A percentile compares a stretch with the other conserved stretches of the same genome.
Evolutionary conservation across 2,797 vertebrate genomes (phyloP).

Genomic region (Fringilla coelebs): DNA sequence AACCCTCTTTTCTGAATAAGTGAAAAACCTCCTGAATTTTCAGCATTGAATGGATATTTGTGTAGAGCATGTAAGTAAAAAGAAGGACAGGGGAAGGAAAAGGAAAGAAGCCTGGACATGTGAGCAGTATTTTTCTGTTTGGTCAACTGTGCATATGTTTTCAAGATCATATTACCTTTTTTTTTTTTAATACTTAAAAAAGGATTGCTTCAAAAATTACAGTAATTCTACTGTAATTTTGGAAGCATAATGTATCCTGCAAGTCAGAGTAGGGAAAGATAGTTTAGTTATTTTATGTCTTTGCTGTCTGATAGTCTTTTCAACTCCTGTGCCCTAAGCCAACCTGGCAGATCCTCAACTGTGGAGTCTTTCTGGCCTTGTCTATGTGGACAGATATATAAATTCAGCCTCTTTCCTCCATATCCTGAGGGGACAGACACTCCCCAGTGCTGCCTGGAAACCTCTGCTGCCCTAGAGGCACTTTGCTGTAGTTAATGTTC

Average conservation of each 20-base stretch:
- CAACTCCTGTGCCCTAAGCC: not conserved
- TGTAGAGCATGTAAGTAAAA: not conserved
- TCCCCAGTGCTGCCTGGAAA: not conserved
- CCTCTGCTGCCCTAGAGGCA: not conserved
- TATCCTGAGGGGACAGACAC: not conserved
- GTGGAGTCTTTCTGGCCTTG: not conserved
- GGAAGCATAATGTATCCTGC: not conserved
- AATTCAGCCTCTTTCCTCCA: not conserved
- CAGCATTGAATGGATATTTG: not conserved
- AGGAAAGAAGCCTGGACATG: not conserved
- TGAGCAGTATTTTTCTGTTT: not conserved
- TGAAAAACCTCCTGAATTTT: not conserved
- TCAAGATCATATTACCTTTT: not conserved
- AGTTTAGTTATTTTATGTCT: not conserved
- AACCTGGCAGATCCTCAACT: not conserved
- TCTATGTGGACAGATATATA: accelerated
- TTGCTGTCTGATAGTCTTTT: not conserved
- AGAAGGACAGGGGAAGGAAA: not conserved
- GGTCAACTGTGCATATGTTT: not conserved
- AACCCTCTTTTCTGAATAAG: not conserved
- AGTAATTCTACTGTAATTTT: not conserved
- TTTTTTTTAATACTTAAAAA: not conserved
- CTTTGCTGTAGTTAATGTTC: not conserved
- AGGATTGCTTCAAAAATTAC: not conserved
- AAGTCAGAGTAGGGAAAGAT: not conserved